Evolutionary conservation across 2,888 invertebrate species (phyloP), one percentile per base, ranked within the genome.

Genomic region (Branchipolynoe longqiensis): DNA sequence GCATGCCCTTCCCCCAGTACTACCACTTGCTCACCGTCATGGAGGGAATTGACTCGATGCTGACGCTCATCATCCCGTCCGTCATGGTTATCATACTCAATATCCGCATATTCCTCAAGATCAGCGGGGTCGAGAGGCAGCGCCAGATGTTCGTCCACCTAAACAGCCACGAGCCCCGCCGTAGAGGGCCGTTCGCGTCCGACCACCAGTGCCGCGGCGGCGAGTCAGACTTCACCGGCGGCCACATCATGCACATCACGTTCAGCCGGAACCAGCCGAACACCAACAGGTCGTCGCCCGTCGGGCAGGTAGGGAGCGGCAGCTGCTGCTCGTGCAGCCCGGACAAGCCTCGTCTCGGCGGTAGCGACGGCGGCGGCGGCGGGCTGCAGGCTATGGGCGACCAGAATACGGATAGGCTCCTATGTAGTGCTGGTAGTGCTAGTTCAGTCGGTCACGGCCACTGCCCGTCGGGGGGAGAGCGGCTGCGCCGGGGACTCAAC

Each of bases 51-150:
- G 86, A 87, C 36, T 62, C 82, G 0, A 25, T 59, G 6, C 25
- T 87, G 1, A 86, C 81, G 18, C 62, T 87, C 18, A 58, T 86
- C 48, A 69, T 87, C 6, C 87, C 87, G 2, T 87, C 84, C 14
- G 33, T 40, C 40, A 48, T 81, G 12, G 74, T 87, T 18, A 73
- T 86, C 18, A 81, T 84, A 1, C 78, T 87, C 36, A 87, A 87
- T 64, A 64, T 86, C 25, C 28, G 85, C 18, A 87, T 87, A 18
- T 74, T 82, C 38, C 31, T 83, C 54, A 83, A 73, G 56, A 87
- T 87, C 33, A 38, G 64, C 40, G 33, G 56, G 0, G 59, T 78
- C 1, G 33, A 36, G 6, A 74, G 62, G 36, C 59, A 74, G 28
- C 22, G 85, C 6, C 73, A 31, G 38, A 48, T 54, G 3, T 78